These are phyloP conservation scores for Nemotelus nigrinus DNA, from an alignment of 2,888 invertebrate species.

Conservation along the genomic window DNA sequence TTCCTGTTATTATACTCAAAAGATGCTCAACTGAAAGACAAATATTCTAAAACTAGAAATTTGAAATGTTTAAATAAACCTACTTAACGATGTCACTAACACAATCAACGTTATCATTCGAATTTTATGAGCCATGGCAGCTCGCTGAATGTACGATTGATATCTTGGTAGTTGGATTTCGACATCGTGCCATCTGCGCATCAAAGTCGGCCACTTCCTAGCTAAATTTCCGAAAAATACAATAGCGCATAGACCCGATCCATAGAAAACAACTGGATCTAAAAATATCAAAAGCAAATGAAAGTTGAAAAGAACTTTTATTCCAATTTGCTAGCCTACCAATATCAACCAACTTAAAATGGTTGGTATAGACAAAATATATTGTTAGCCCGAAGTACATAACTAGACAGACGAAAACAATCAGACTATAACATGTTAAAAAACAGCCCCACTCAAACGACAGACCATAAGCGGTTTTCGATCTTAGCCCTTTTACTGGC, in stretches of 20 bases:
- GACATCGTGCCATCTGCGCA: constrained; percentile 65
- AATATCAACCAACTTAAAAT: constrained; percentile 11
- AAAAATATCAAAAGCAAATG: constrained; percentile 28
- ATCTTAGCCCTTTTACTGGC: constrained; percentile 63
- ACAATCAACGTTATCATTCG: constrained; percentile 65
- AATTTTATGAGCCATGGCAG: constrained; percentile 61
- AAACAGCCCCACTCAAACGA: constrained; percentile 52
- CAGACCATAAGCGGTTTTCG: constrained; percentile 59
- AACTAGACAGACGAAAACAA: neutral
- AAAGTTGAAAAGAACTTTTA: neutral
- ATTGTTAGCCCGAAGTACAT: constrained; percentile 14
- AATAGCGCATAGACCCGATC: constrained; percentile 56
- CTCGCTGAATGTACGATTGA: constrained; percentile 58
- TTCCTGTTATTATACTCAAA: constrained; percentile 58
- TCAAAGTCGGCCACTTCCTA: constrained; percentile 67
- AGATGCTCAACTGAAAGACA: constrained; percentile 59
- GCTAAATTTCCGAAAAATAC: constrained; percentile 65
- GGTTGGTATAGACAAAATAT: neutral
- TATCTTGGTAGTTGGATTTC: constrained; percentile 64
- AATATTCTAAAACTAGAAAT: neutral
- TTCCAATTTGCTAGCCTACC: neutral
- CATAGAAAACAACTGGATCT: constrained; percentile 61
- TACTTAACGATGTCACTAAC: constrained; percentile 66
- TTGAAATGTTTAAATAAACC: constrained; percentile 47
- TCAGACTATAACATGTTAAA: constrained; percentile 41